Evolutionary conservation across 2,888 invertebrate genomes (phyloP).

Genomic region (Tipula lateralis): DNA sequence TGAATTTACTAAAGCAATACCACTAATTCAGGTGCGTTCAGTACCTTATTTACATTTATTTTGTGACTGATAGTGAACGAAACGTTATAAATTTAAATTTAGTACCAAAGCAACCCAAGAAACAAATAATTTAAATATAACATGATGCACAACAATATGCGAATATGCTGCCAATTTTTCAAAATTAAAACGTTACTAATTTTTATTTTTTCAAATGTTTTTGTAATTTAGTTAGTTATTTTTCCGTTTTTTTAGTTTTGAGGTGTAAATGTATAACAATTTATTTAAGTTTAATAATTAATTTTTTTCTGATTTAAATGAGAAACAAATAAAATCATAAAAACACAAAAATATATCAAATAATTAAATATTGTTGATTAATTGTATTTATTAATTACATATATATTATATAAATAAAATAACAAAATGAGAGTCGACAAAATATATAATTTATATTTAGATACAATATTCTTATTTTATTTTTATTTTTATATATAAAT

Average conservation of each 20-base stretch:
- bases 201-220: not conserved
- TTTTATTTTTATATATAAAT: not conserved
- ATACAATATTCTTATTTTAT: not conserved
- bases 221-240: not conserved
- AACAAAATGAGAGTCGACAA: not conserved
- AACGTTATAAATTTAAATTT: not conserved
- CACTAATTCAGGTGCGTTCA: too few relatives aligned
- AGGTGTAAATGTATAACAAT: not conserved
- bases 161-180: not conserved
- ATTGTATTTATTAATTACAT: not conserved
- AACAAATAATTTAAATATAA: not conserved
- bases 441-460: not conserved
- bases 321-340: not conserved
- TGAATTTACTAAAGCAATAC: too few relatives aligned
- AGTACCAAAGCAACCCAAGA: not conserved
- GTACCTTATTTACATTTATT: not conserved
- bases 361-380: slow-evolving; percentile 1
- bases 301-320: not conserved
- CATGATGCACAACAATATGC: not conserved
- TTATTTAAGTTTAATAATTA: not conserved
- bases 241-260: not conserved
- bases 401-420: not conserved
- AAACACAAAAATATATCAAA: not conserved
- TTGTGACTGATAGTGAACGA: not conserved
- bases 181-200: not conserved